Conservation (phyloP, 2,888 invertebrate species). For the Anoplius nigerrimus region DNA sequence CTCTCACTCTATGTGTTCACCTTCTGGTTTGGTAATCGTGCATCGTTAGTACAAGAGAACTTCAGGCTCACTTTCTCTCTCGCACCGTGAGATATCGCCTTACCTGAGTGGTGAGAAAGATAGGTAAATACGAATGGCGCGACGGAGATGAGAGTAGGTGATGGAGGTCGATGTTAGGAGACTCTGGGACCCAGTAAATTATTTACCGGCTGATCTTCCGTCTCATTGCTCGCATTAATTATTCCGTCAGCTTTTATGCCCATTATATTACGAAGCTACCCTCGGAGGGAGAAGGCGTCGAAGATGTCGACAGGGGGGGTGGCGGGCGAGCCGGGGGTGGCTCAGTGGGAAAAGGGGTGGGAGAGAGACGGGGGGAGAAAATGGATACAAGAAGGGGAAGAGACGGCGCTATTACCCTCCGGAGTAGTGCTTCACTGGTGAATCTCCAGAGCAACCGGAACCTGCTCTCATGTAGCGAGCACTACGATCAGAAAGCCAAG, state of each 20-base stretch:
- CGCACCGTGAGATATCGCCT: background rate
- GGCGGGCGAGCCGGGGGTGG: background rate
- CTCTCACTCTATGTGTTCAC: background rate
- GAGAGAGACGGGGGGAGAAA: conserved; percentile 19
- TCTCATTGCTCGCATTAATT: conserved; percentile 47
- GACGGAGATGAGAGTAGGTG: background rate
- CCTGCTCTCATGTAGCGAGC: conserved; percentile 34
- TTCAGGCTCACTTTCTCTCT: background rate
- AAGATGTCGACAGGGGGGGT: background rate
- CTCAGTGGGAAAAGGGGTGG: background rate
- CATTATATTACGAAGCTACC: conserved; percentile 29
- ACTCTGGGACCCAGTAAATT: conserved; percentile 28
- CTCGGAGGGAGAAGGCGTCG: background rate
- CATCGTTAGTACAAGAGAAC: background rate
- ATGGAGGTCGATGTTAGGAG: background rate
- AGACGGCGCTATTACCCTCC: conserved; percentile 41
- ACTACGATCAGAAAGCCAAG: conserved; percentile 48
- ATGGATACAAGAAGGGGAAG: conserved; percentile 31
- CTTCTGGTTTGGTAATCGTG: background rate
- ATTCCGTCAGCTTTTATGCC: conserved; percentile 35
- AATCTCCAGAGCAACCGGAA: conserved; percentile 33
- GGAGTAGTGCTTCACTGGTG: conserved; percentile 36
- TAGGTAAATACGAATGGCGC: background rate
- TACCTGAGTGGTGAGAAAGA: background rate
- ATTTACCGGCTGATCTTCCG: conserved; percentile 36